phyloP scores from a whole-genome alignment of 2,797 vertebrate genomes.

The Neoniphon sammara region DNA sequence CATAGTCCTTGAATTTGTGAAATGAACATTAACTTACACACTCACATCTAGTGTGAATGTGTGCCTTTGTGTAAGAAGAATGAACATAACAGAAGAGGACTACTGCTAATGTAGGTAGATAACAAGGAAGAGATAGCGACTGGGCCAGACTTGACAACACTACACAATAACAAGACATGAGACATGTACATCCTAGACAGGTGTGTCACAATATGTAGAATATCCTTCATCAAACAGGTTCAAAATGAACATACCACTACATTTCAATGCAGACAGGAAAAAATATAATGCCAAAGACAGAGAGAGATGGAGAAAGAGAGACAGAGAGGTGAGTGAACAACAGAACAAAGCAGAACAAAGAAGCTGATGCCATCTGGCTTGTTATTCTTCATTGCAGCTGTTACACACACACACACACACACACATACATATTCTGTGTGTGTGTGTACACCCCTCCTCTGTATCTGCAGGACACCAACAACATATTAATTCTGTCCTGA shows the following conservation, averaged over 20 bases:
- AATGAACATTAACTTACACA: too few relatives aligned
- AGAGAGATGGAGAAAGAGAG: constrained; percentile 28
- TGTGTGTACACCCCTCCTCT: constrained; percentile 17
- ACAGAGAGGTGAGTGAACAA: constrained; percentile 42
- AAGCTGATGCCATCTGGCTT: constrained; percentile 58
- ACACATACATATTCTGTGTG: not conserved
- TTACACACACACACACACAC: constrained; percentile 25
- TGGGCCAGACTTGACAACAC: not conserved
- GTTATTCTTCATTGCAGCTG: constrained; percentile 57
- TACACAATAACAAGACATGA: not conserved
- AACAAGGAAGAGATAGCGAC: not conserved
- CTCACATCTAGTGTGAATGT: not conserved
- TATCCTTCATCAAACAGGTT: constrained; percentile 32
- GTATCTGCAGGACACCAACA: constrained; percentile 59
- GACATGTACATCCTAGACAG: constrained; percentile 23
- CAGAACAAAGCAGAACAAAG: constrained; percentile 57
- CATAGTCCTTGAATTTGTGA: too few relatives aligned
- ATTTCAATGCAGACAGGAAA: constrained; percentile 33
- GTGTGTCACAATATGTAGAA: constrained; percentile 25
- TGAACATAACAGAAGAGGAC: not conserved
- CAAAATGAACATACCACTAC: constrained; percentile 29
- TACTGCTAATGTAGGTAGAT: not conserved
- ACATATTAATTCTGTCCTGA: constrained; percentile 64
- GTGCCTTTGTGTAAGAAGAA: not conserved
- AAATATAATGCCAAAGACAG: constrained; percentile 22